Percentiles rank a stretch among this genome's conserved stretches.
Conservation (phyloP, 2,888 invertebrate genomes). For the Ophion ellenae region DNA sequence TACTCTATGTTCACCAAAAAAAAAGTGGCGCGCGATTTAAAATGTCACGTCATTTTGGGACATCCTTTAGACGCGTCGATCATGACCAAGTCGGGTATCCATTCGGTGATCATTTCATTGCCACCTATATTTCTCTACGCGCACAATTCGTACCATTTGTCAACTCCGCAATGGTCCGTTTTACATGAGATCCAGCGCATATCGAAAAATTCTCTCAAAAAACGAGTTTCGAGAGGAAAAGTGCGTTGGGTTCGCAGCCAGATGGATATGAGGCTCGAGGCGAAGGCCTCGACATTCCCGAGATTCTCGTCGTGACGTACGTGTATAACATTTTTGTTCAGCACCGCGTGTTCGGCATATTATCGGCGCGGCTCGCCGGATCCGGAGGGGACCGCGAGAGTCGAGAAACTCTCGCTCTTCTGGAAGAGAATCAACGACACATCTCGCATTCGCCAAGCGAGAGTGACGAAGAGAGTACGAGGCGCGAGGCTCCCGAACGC, state of each 20-base stretch:
- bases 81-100: too few relatives aligned
- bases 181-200: not conserved
- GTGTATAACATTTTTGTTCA: slow-evolving; percentile 45
- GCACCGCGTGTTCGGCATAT: slow-evolving; percentile 55
- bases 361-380: slow-evolving; percentile 33
- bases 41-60: too few relatives aligned
- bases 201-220: not conserved
- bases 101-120: too few relatives aligned
- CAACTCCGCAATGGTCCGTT: too few relatives aligned
- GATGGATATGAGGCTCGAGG: not conserved
- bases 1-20: too few relatives aligned
- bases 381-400: slow-evolving; percentile 21
- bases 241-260: not conserved
- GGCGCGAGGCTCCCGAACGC: slow-evolving; percentile 37
- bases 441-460: slow-evolving; percentile 51
- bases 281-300: slow-evolving; percentile 38
- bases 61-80: too few relatives aligned
- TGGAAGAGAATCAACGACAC: slow-evolving; percentile 8
- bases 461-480: slow-evolving; percentile 24
- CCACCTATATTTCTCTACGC: too few relatives aligned
- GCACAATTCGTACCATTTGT: too few relatives aligned
- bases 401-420: slow-evolving; percentile 43
- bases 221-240: not conserved
- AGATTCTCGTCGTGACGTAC: slow-evolving; percentile 22
- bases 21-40: too few relatives aligned